Evolutionary conservation across 2,888 invertebrate genomes (phyloP).

Genomic region (Melanophora roralis): DNA sequence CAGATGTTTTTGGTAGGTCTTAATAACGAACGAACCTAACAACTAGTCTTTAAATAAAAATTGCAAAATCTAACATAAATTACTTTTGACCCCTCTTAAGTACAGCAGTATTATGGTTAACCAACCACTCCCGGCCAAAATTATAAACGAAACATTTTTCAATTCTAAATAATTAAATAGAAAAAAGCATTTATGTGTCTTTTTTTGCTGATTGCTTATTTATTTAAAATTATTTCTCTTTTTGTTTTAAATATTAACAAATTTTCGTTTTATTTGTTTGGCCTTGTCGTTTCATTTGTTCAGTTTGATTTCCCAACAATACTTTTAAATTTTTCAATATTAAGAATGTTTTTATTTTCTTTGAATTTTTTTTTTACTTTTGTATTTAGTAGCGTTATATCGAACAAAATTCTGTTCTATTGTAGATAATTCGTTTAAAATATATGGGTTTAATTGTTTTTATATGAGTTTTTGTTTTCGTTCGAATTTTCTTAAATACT

Average conservation of each 20-base stretch:
- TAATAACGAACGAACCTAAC: too few relatives aligned
- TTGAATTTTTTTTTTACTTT: slow-evolving; percentile 1
- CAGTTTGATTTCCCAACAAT: slow-evolving; percentile 54
- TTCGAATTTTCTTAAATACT: neutral
- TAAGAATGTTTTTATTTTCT: slow-evolving; percentile 11
- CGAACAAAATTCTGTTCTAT: slow-evolving; percentile 25
- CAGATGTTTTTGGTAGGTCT: too few relatives aligned
- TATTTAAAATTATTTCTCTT: slow-evolving; percentile 41
- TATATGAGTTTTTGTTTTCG: neutral
- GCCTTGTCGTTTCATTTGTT: slow-evolving; percentile 55
- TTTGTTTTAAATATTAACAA: slow-evolving; percentile 61
- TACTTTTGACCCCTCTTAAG: too few relatives aligned
- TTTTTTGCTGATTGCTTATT: slow-evolving; percentile 23
- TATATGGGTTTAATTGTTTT: neutral
- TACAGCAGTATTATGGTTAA: too few relatives aligned
- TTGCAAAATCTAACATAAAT: too few relatives aligned
- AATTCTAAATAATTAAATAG: neutral
- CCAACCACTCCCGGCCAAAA: too few relatives aligned
- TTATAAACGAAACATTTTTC: neutral
- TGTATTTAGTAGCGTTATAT: slow-evolving; percentile 4
- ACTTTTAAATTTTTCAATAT: slow-evolving; percentile 26
- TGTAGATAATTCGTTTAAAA: neutral
- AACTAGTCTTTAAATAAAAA: too few relatives aligned
- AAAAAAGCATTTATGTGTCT: slow-evolving; percentile 10
- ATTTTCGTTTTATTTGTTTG: slow-evolving; percentile 41